Base-by-base conservation (phyloP, 2,797 vertebrate species). In the Pseudochaenichthys georgianus region DNA sequence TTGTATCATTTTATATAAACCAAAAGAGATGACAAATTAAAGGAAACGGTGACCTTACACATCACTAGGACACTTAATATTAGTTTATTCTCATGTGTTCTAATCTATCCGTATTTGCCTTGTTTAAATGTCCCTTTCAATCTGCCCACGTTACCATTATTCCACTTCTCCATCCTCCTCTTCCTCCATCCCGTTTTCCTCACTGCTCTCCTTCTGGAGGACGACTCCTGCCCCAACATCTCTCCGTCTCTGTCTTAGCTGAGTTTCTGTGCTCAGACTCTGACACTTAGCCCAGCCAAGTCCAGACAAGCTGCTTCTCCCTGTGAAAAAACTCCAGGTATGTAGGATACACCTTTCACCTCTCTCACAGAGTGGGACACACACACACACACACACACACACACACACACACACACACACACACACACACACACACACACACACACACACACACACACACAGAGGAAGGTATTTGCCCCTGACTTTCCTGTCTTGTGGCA, bases 241-340 rank as follows among this genome's bases (percentile, higher is more conserved):
- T 45, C 52, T 48, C 45, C n/a, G 23, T 58, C 62, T 74, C 61
- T 46, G 34, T 53, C 73, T 64, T 77, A 78, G 72, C 69, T 60
- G 64, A 54, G 41, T 65, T 52, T 73, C 75, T 80, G 55, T 23
- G 52, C 55, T 80, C 42, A 77, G 58, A 90, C 78, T 78, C 74
- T 88, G 82, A 89, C 88, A 86, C 52, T 57, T 82, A 88, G 92
- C 82, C 86, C 45, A 55, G 76, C 90, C 94, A 91, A 89, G 93
- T 93, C 93, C 90, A 90, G 93, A 91, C 95, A 93, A 87, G 94
- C 89, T 83, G 77, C 77, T 91, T 90, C 90, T 88, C 78, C 81
- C 87, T 58, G 60, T 21, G 34, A 80, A 88, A 92, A 82, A 81
- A 86, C 86, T 78, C 84, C 75, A 68, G 89, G 90, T 92, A 93